Percentiles rank a stretch among this genome's conserved stretches.
Conservation (phyloP, 2,888 invertebrate genomes). For the Empis stercorea region DNA sequence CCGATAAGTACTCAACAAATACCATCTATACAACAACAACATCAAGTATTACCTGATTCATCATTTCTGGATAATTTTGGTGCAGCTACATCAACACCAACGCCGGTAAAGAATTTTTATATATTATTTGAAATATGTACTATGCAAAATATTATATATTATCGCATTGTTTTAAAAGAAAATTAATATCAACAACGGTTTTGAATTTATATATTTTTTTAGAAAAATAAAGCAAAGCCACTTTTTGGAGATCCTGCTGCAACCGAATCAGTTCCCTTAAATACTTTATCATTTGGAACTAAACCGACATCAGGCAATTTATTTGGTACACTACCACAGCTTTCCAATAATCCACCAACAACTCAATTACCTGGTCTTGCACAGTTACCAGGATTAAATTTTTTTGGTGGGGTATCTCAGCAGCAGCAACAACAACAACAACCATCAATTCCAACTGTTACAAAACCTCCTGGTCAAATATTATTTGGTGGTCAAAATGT, state of each 20-base stretch:
- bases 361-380: neutral
- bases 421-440: too few species aligned
- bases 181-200: too few species aligned
- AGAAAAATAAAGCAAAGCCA: conserved; percentile 8
- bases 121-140: too few species aligned
- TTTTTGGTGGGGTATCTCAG: too few species aligned
- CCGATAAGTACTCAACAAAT: neutral
- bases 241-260: conserved; percentile 12
- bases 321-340: neutral
- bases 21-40: conserved; percentile 2
- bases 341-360: neutral
- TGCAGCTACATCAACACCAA: conserved; percentile 27
- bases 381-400: too few species aligned
- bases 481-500: too few species aligned
- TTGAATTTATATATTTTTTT: neutral
- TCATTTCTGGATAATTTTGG: conserved; percentile 23
- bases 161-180: too few species aligned
- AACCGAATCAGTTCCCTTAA: neutral
- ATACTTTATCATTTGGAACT: neutral
- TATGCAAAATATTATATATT: too few species aligned
- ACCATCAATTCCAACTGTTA: neutral
- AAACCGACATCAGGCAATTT: neutral
- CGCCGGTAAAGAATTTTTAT: conserved; percentile 20
- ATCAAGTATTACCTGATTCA: too few species aligned
- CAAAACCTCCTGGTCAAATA: neutral